Conservation (phyloP, 2,888 invertebrate species). For the Lottia scabra region DNA sequence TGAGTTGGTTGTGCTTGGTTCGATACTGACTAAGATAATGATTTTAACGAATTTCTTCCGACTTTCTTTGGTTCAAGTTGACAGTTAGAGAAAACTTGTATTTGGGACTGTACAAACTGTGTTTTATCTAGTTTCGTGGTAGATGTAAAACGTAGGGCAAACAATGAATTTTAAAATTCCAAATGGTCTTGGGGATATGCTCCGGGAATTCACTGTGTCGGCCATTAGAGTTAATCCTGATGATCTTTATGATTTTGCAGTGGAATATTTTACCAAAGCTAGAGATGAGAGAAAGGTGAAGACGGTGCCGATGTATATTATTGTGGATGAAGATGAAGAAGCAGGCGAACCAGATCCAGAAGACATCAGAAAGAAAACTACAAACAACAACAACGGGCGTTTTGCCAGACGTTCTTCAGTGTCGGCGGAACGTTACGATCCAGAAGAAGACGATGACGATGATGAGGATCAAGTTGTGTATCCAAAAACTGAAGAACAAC, state of each 20-base stretch:
- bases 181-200: slow-evolving; percentile 64
- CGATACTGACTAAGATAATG: no score
- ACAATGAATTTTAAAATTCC: slow-evolving; percentile 65
- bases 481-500: slow-evolving; percentile 66
- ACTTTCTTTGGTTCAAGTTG: no score
- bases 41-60: no score
- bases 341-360: slow-evolving; percentile 64
- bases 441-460: slow-evolving; percentile 63
- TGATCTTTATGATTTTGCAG: slow-evolving; percentile 66
- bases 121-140: no score
- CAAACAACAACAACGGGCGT: slow-evolving; percentile 38
- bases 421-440: slow-evolving; percentile 66
- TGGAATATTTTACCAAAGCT: slow-evolving; percentile 62
- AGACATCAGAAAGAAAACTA: slow-evolving; percentile 53
- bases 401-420: slow-evolving; percentile 64
- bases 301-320: slow-evolving; percentile 66
- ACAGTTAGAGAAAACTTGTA: no score
- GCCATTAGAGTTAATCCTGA: slow-evolving; percentile 62
- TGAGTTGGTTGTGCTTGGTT: no score
- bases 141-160: no score
- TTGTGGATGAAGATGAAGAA: slow-evolving; percentile 65
- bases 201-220: slow-evolving; percentile 67
- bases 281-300: slow-evolving; percentile 57
- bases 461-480: slow-evolving; percentile 59
- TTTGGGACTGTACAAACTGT: no score